phyloP scores from a whole-genome alignment of 1,140 invertebrate genomes.

The Oryctes rhinoceros region DNA sequence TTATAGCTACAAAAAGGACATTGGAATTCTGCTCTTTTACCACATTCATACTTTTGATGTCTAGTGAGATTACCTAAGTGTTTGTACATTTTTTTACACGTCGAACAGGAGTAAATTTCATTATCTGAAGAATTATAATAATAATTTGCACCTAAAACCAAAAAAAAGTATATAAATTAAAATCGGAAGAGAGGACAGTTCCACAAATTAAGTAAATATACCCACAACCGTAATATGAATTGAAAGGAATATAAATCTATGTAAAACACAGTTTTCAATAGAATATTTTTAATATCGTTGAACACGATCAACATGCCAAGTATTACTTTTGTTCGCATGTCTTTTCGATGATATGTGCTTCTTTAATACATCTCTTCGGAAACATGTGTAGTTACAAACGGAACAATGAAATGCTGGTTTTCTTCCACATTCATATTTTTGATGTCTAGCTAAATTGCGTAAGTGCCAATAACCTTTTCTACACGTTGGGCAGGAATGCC shows the following conservation, averaged over 20 bases:
- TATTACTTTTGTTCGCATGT: too few species aligned
- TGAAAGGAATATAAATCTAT: slow-evolving; percentile 10
- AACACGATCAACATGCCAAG: not conserved
- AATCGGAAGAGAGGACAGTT: not conserved
- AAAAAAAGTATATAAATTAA: not conserved
- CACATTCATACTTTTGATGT: slow-evolving; percentile 74
- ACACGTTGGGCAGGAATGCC: slow-evolving; percentile 64
- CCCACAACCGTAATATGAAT: slow-evolving; percentile 10
- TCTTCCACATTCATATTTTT: slow-evolving; percentile 64
- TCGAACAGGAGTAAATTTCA: slow-evolving; percentile 33
- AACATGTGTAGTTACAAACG: not conserved
- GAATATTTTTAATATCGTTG: not conserved
- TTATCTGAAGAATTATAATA: slow-evolving; percentile 25
- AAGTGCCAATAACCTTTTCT: slow-evolving; percentile 68
- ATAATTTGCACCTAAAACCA: slow-evolving; percentile 24
- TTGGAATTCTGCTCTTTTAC: slow-evolving; percentile 44
- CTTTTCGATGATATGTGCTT: too few species aligned
- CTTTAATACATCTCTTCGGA: too few species aligned
- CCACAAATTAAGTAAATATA: not conserved
- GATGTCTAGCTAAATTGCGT: slow-evolving; percentile 64
- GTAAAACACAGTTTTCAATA: not conserved
- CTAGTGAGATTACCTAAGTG: slow-evolving; percentile 55
- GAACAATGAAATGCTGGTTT: slow-evolving; percentile 63
- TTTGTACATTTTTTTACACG: slow-evolving; percentile 41
- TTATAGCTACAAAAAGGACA: slow-evolving; percentile 49